These are phyloP conservation scores for Rattus rattus DNA, from an alignment of 2,113 vertebrate genomes.

Conservation along the genomic window DNA sequence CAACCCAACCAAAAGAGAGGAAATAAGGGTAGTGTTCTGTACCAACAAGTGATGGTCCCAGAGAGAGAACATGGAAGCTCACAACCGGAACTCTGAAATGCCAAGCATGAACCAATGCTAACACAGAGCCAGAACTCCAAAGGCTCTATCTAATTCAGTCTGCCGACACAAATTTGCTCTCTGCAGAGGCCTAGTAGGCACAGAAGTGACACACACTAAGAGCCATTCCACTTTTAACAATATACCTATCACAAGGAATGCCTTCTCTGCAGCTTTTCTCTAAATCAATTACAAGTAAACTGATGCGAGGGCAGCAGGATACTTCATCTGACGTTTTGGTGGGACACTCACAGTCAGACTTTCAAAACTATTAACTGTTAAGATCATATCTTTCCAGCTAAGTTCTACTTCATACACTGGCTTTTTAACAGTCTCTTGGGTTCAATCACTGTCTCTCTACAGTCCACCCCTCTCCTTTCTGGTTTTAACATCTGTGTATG, in stretches of 20 bases:
- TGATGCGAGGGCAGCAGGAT: neutral
- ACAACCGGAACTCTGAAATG: neutral
- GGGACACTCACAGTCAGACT: neutral
- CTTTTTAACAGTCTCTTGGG: slow-evolving; percentile 20
- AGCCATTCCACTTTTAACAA: neutral
- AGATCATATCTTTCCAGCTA: slow-evolving; percentile 4
- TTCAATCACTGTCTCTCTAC: neutral
- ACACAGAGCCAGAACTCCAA: neutral
- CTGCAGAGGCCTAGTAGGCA: fast-evolving
- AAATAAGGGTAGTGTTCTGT: neutral
- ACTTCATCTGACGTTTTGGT: neutral
- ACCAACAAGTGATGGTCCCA: neutral
- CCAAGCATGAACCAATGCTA: neutral
- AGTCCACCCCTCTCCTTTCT: neutral
- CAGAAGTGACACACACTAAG: neutral
- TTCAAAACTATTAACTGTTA: neutral
- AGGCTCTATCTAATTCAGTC: neutral
- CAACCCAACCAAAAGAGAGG: neutral
- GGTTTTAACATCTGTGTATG: neutral
- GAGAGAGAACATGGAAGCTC: neutral
- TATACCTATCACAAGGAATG: neutral
- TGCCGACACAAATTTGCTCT: neutral
- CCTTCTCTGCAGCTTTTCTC: neutral
- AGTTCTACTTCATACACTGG: neutral
- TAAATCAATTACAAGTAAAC: neutral